Base-by-base conservation (phyloP, 1,140 invertebrate genomes). In the Semibalanus balanoides region DNA sequence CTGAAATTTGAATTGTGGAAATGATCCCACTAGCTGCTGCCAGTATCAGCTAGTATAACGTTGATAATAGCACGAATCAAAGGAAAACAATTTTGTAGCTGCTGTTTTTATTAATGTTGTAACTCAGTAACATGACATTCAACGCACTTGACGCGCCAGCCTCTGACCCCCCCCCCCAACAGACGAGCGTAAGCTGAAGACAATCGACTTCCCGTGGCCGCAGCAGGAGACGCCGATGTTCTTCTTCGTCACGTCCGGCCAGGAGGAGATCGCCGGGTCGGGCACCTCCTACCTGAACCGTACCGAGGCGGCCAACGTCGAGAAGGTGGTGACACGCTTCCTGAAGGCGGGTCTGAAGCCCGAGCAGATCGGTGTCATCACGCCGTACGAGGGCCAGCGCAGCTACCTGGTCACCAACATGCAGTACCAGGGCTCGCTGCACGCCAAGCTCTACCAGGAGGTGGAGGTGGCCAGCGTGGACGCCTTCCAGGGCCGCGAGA, bases 381-480 rank as follows among this genome's bases (percentile, higher is more conserved):
- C 98, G 0, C 98, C 98, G 0, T 99, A 99, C 80, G 97, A 99
- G 85, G 96, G 98, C 0, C 98, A 99, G 82, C 85, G 98, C n/a
- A 96, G 97, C 0, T 99, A 97, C 84, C 85, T 99, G 74, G 97
- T 92, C 75, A 79, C 99, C 81, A 97, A 98, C 81, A 99, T 99
- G 96, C 97, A 99, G 82, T 97, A 98, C 82, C 97, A 98, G 84
- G 98, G 97, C 9, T 93, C 95, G 3, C 85, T 99, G 17, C 96
- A 99, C 82, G 91, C 94, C 11, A 98, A 98, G 83, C 84, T 99
- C 0, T 99, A 99, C 84, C 94, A 98, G 84, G 97, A 99, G 83
- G 98, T 99, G 74, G 98, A 99, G 85, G 96, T 99, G 0, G 97
- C 97, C 0, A 99, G 96, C 85, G 98, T 99, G 19, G 98, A 99